Percentiles rank a stretch among this genome's conserved stretches.
Conservation (phyloP, 2,113 vertebrate species). For the Heterocephalus glaber region DNA sequence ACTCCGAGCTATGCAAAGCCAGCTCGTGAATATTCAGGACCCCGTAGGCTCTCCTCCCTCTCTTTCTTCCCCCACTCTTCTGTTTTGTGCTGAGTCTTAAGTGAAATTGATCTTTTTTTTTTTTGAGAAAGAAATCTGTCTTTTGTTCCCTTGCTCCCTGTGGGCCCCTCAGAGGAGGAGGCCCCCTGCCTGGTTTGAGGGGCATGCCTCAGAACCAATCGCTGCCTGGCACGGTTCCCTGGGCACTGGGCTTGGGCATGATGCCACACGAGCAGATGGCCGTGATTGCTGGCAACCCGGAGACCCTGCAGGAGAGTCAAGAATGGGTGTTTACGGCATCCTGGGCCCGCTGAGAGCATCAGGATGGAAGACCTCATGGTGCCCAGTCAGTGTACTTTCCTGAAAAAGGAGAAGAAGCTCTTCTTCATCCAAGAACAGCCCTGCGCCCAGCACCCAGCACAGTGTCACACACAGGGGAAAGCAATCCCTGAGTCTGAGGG, state of each 20-base stretch:
- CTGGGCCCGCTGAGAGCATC: slow-evolving; percentile 84
- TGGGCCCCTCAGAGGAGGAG: slow-evolving; percentile 84
- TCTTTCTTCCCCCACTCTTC: neutral
- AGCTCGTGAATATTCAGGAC: slow-evolving; percentile 69
- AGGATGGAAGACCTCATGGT: slow-evolving; percentile 78
- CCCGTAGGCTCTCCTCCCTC: neutral
- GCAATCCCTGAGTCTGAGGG: neutral
- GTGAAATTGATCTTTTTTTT: slow-evolving; percentile 81
- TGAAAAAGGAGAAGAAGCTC: neutral
- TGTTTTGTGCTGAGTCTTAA: slow-evolving; percentile 82
- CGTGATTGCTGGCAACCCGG: slow-evolving; percentile 86
- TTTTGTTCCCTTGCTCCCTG: slow-evolving; percentile 85
- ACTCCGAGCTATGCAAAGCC: neutral
- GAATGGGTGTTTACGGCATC: slow-evolving; percentile 87
- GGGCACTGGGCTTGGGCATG: slow-evolving; percentile 83
- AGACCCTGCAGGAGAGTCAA: slow-evolving; percentile 86
- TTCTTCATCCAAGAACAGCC: neutral
- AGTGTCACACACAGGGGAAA: neutral
- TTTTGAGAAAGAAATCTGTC: slow-evolving; percentile 84
- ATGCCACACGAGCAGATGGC: slow-evolving; percentile 89
- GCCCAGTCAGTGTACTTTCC: neutral
- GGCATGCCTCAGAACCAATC: slow-evolving; percentile 86
- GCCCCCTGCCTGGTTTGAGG: slow-evolving; percentile 83
- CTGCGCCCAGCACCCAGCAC: neutral
- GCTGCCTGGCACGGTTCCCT: slow-evolving; percentile 84